phyloP scores from a whole-genome alignment of 2,797 vertebrate genomes.

The Tapirus indicus region DNA sequence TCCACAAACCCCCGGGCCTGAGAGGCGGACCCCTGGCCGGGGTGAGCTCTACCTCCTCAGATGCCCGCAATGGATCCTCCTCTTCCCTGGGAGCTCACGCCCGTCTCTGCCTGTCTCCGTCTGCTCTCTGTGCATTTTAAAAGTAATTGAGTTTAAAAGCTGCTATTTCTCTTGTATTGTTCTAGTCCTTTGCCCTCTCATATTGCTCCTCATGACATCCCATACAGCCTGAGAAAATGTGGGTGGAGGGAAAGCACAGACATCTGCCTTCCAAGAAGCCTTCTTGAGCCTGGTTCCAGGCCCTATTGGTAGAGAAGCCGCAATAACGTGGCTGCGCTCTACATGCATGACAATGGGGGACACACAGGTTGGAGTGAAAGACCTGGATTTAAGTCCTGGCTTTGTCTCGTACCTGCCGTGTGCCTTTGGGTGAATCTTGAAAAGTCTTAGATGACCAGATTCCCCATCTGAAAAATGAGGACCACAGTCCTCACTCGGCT shows the following conservation, averaged over 20 bases:
- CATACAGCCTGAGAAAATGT: background rate
- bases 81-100: background rate
- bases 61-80: rapidly evolving
- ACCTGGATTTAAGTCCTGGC: background rate
- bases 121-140: background rate
- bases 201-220: background rate
- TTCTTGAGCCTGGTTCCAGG: background rate
- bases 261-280: background rate
- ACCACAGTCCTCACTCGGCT: background rate
- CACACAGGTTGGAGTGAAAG: background rate
- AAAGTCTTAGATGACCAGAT: background rate
- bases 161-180: background rate
- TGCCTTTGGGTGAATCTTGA: background rate
- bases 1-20: background rate
- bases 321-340: background rate
- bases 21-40: background rate
- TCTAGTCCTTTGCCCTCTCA: background rate
- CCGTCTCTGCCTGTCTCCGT: background rate
- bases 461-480: background rate
- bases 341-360: background rate
- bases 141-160: background rate
- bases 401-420: background rate
- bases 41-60: background rate
- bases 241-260: background rate
- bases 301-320: rapidly evolving